These are phyloP conservation scores for Drosophila ogumai DNA, from an alignment of 1,140 invertebrate species.

Conservation along the genomic window DNA sequence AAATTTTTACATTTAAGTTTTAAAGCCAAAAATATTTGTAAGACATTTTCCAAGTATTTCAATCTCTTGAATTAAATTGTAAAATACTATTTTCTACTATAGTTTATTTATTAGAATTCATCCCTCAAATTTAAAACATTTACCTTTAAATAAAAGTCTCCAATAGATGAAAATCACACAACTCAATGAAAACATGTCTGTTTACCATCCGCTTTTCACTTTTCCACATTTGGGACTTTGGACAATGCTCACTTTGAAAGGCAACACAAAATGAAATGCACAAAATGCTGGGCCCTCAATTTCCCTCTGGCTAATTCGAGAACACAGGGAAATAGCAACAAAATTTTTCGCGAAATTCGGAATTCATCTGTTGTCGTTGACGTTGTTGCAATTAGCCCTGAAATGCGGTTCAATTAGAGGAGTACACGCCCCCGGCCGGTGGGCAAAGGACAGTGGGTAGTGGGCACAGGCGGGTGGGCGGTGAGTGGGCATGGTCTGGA, in stretches of 20 bases:
- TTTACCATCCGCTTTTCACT: constrained; percentile 7
- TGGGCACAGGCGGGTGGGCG: neutral
- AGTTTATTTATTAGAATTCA: no score
- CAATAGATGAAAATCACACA: neutral
- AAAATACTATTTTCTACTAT: no score
- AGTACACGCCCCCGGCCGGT: constrained; percentile 25
- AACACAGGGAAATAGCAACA: constrained; percentile 14
- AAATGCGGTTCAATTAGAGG: constrained; percentile 55
- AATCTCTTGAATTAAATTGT: no score
- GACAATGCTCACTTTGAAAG: constrained; percentile 22
- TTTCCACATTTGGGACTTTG: constrained; percentile 8
- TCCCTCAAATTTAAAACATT: neutral
- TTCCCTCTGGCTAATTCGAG: constrained; percentile 14
- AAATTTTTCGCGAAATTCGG: constrained; percentile 15
- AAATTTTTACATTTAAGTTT: neutral
- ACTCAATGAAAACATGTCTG: neutral
- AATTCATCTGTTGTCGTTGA: constrained; percentile 39
- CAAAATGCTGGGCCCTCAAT: constrained; percentile 19
- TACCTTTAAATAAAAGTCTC: neutral
- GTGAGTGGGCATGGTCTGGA: constrained; percentile 11
- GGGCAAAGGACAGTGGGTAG: neutral
- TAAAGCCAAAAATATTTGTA: neutral
- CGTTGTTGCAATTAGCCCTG: constrained; percentile 40
- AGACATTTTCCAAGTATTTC: no score
- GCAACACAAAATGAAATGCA: constrained; percentile 31